Base-by-base conservation (phyloP, 2,797 vertebrate species). In the Percopsis omiscomaycus region DNA sequence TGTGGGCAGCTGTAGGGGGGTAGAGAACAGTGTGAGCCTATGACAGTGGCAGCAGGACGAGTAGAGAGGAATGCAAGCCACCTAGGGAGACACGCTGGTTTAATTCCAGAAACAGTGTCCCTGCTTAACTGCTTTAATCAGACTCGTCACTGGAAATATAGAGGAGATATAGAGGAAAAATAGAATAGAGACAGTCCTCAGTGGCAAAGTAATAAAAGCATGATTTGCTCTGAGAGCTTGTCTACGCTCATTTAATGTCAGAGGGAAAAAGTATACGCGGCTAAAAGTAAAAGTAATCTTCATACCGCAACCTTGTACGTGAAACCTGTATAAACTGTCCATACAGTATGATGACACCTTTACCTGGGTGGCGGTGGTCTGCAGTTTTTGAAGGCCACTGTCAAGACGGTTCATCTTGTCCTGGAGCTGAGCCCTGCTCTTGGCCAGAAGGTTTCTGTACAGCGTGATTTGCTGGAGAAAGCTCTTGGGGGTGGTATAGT, bases 381-480 rank as follows among this genome's bases (percentile, higher is more conserved):
- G 89, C 45, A 95, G 90, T 61, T 95, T 96, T 75, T 92, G 84
- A 77, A 93, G 91, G 70, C 92, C 91, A 2, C 87, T 93, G 61
- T 87, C 57, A 59, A 97, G 89, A 14, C 90, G 88, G 69, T 91
- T 88, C 75, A 89, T 89, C 66, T 86, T 93, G 75, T 82, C 66
- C 2, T 75, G 79, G 3, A 95, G 86, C 51, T 92, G 86, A 67
- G 83, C 69, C n/a, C 59, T 80, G 67, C 93, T 95, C 75, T 88
- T 93, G 72, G 87, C 81, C 84, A 95, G 82, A 55, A 95, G 82
- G 76, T 87, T 92, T 57, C 92, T 86, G 79, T 92, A 94, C 79
- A 95, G 81, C 0, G 77, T 92, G 75, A 95, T 94, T 90, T 95
- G 92, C 82, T 95, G 91, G 74, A 94, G 88, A 83, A 97, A 95